These are phyloP conservation scores for Gallinago undulata DNA, from an alignment of 2,113 vertebrate species.

Conservation along the genomic window DNA sequence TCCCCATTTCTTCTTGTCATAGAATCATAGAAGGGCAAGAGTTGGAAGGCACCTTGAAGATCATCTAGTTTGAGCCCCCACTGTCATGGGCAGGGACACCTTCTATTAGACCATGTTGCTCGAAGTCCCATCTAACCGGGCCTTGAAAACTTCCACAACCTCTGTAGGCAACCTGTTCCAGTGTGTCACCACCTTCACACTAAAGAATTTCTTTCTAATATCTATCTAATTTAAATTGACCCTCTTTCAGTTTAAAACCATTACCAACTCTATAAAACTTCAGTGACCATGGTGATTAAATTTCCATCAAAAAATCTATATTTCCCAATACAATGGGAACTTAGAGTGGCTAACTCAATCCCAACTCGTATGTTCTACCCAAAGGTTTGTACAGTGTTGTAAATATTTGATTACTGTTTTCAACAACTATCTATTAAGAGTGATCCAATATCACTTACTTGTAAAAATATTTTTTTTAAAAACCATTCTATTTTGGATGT, in stretches of 20 bases:
- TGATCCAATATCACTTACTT: neutral
- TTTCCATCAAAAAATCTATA: neutral
- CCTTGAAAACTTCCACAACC: neutral
- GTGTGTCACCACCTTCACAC: neutral
- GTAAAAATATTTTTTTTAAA: neutral
- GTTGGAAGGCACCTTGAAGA: neutral
- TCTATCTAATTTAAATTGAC: neutral
- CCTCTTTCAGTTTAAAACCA: neutral
- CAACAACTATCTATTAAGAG: neutral
- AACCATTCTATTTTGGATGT: neutral
- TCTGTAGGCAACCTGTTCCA: neutral
- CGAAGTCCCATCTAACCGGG: neutral
- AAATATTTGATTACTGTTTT: neutral
- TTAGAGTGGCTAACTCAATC: neutral
- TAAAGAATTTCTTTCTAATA: neutral
- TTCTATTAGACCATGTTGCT: neutral
- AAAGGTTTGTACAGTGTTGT: neutral
- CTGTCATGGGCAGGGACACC: neutral
- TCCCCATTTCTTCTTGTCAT: neutral
- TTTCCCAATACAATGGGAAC: neutral
- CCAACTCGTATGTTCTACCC: neutral
- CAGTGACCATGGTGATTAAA: neutral
- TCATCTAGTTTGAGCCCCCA: neutral
- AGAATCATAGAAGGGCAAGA: neutral
- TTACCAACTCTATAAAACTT: neutral